These are phyloP conservation scores for Trididemnum nubilum DNA, from an alignment of 23 tunicate species.

Conservation along the genomic window DNA sequence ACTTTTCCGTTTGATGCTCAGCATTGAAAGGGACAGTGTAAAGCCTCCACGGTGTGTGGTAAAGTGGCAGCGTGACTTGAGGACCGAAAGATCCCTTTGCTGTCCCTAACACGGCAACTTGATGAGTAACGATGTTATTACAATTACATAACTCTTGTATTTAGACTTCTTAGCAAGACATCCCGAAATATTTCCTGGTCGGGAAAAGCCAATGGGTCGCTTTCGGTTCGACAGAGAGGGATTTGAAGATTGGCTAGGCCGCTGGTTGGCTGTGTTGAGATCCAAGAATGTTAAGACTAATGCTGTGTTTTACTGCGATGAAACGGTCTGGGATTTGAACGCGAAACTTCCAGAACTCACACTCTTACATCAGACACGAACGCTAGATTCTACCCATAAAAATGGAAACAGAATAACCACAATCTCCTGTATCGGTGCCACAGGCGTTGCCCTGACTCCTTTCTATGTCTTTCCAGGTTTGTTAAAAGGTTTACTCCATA, in stretches of 20 bases:
- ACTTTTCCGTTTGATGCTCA: no score
- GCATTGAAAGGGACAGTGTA: no score
- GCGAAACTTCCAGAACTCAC: conserved; percentile 38
- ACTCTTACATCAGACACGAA: conserved; percentile 11
- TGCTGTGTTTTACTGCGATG: conserved; percentile 56
- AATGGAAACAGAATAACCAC: conserved; percentile 44
- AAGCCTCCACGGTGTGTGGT: no score
- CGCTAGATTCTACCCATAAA: not conserved
- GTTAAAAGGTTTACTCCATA: no score
- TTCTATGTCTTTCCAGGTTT: conserved; percentile 59
- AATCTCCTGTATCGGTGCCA: conserved; percentile 51
- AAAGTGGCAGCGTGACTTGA: no score
- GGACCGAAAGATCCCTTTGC: no score
- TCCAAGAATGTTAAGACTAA: conserved; percentile 35
- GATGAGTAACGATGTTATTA: no score
- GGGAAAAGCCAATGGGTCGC: conserved; percentile 53
- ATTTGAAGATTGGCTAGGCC: conserved; percentile 59
- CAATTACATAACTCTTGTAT: no score
- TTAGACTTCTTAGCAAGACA: conserved; percentile 54
- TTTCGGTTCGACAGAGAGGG: conserved; percentile 64
- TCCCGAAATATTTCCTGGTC: conserved; percentile 72
- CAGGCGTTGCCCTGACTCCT: conserved; percentile 33
- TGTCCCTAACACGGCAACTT: no score
- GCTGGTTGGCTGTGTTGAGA: conserved; percentile 45
- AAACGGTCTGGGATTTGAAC: conserved; percentile 42